Conservation (phyloP, 2,113 vertebrate genomes). For the Gymnorhina tibicen region DNA sequence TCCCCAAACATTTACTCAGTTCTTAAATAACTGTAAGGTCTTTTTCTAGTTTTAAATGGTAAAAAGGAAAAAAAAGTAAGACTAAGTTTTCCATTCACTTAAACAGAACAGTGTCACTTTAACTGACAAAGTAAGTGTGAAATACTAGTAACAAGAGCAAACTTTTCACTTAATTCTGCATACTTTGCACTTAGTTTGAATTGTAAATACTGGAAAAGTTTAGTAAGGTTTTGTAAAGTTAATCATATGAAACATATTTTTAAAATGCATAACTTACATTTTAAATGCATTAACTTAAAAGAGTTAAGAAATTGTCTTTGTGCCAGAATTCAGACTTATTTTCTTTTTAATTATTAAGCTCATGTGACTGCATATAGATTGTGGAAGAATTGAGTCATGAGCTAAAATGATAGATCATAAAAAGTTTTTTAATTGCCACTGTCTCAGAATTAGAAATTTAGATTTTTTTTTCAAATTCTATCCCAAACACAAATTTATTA, state of each 20-base stretch:
- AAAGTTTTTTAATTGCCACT: background rate
- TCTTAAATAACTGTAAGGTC: background rate
- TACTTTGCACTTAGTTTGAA: background rate
- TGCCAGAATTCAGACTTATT: background rate
- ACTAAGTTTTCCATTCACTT: background rate
- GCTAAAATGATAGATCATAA: background rate
- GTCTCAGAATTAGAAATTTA: background rate
- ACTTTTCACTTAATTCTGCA: background rate
- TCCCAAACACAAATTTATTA: background rate
- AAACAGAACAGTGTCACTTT: background rate
- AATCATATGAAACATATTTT: background rate
- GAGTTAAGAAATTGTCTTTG: background rate
- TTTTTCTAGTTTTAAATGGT: background rate
- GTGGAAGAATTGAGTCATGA: background rate
- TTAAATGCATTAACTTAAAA: background rate
- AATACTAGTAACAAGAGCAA: background rate
- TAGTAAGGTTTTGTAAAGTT: background rate
- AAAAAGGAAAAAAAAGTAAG: background rate
- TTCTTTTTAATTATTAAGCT: background rate
- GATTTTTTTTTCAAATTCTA: background rate
- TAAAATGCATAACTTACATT: background rate
- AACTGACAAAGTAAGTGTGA: background rate
- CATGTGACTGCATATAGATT: background rate
- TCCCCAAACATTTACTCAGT: background rate
- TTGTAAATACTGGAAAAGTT: background rate